phyloP scores from a whole-genome alignment of 2,797 vertebrate species.

The Malurus splendens region DNA sequence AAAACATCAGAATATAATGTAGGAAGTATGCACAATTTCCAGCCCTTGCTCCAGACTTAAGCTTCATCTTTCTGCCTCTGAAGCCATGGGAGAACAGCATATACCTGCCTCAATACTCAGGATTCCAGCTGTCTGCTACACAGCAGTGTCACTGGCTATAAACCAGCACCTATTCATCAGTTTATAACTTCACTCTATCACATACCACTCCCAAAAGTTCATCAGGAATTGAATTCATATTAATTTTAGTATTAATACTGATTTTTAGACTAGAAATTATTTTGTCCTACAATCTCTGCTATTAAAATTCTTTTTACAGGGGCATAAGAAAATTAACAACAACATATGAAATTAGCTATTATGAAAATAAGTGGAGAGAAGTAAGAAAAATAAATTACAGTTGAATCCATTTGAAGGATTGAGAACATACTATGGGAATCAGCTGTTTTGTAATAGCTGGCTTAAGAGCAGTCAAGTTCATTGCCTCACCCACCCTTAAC shows the following conservation, averaged over 20 bases:
- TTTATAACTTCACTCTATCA: background rate
- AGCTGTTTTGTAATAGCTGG: background rate
- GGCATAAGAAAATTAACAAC: background rate
- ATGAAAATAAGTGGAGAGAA: background rate
- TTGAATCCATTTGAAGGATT: background rate
- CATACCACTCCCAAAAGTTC: background rate
- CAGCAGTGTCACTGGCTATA: background rate
- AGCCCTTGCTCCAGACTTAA: background rate
- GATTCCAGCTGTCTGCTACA: background rate
- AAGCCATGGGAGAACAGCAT: background rate
- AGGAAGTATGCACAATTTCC: background rate
- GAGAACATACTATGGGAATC: background rate
- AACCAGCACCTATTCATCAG: background rate
- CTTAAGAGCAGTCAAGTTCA: background rate
- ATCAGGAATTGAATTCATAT: background rate
- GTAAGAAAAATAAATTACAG: background rate
- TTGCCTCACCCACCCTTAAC: background rate
- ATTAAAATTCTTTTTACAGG: background rate
- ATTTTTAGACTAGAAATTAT: background rate
- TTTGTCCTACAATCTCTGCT: background rate
- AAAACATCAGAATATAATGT: background rate
- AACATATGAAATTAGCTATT: background rate
- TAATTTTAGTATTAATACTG: background rate
- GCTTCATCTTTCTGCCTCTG: background rate
- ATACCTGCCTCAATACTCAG: background rate